Evolutionary conservation across 1,140 invertebrate genomes (phyloP).

Genomic region (Nephila pilipes): DNA sequence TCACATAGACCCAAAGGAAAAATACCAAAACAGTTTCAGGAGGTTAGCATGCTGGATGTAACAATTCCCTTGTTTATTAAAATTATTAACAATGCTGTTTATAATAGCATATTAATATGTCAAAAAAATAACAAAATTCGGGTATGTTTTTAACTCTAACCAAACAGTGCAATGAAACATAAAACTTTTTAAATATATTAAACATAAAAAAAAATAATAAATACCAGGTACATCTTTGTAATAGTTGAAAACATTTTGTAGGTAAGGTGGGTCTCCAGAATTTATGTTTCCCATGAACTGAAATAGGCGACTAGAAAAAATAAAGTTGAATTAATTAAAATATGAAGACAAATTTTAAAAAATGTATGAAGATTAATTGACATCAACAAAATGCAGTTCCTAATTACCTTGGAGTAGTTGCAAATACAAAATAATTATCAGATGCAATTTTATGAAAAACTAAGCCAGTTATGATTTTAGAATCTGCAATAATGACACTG

Average conservation of each 20-base stretch:
- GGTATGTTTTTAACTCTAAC: background rate
- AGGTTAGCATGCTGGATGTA: too few relatives aligned
- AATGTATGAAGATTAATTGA: constrained; percentile 7
- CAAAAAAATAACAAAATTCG: background rate
- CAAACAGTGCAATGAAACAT: background rate
- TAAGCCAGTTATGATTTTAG: constrained; percentile 87
- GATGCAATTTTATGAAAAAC: constrained; percentile 88
- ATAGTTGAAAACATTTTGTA: constrained; percentile 90
- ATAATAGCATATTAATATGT: too few relatives aligned
- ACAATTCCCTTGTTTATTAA: too few relatives aligned
- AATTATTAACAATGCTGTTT: too few relatives aligned
- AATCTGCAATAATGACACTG: constrained; percentile 47
- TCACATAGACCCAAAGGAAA: too few relatives aligned
- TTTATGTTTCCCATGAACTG: constrained; percentile 88
- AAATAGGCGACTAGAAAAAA: constrained; percentile 59
- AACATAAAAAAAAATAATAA: background rate
- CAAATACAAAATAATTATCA: constrained; percentile 86
- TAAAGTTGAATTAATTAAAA: constrained; percentile 42
- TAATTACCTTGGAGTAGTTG: constrained; percentile 87
- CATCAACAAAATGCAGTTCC: background rate
- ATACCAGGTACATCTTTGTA: constrained; percentile 89
- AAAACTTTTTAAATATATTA: background rate
- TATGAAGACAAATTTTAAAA: background rate
- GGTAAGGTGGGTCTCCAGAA: constrained; percentile 89
- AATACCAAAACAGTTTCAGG: too few relatives aligned